A percentile compares a stretch with the other conserved stretches of the same genome.
Conservation (phyloP, 2,797 vertebrate species). For the Centropyge bicolor region DNA sequence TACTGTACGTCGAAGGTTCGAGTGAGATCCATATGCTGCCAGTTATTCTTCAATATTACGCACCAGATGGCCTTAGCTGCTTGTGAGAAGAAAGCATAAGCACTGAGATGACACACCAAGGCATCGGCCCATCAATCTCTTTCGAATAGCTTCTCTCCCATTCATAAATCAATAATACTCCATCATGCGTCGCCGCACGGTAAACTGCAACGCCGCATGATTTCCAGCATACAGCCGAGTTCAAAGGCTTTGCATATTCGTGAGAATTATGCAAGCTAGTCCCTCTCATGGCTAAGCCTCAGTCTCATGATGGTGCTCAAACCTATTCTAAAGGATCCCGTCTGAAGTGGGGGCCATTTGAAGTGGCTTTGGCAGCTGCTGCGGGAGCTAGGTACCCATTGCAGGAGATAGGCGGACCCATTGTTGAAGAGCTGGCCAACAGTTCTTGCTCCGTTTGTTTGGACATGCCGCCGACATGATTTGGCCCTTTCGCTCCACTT, state of each 20-base stretch:
- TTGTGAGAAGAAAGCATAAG: conserved; percentile 52
- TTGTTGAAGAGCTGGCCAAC: conserved; percentile 72
- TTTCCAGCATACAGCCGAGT: conserved; percentile 57
- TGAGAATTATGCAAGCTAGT: conserved; percentile 70
- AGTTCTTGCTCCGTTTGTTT: conserved; percentile 71
- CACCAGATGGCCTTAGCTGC: conserved; percentile 59
- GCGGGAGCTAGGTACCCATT: conserved; percentile 62
- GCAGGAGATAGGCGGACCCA: conserved; percentile 65
- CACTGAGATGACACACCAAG: conserved; percentile 35
- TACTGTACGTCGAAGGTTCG: conserved; percentile 15
- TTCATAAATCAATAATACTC: conserved; percentile 73
- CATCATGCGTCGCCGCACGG: conserved; percentile 55
- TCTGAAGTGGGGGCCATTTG: conserved; percentile 74
- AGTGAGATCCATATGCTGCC: conserved; percentile 34
- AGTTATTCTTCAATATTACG: conserved; percentile 36
- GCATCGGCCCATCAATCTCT: conserved; percentile 62
- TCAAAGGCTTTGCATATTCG: conserved; percentile 74
- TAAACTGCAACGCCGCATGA: conserved; percentile 60
- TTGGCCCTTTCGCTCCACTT: conserved; percentile 58
- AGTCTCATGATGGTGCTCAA: conserved; percentile 72
- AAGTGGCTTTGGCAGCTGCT: conserved; percentile 76
- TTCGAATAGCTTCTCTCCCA: conserved; percentile 41
- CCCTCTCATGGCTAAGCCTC: conserved; percentile 75
- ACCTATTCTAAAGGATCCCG: conserved; percentile 70
- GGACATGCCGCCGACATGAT: conserved; percentile 69